Conservation (phyloP, 2,888 invertebrate species). For the Melieria picta region DNA sequence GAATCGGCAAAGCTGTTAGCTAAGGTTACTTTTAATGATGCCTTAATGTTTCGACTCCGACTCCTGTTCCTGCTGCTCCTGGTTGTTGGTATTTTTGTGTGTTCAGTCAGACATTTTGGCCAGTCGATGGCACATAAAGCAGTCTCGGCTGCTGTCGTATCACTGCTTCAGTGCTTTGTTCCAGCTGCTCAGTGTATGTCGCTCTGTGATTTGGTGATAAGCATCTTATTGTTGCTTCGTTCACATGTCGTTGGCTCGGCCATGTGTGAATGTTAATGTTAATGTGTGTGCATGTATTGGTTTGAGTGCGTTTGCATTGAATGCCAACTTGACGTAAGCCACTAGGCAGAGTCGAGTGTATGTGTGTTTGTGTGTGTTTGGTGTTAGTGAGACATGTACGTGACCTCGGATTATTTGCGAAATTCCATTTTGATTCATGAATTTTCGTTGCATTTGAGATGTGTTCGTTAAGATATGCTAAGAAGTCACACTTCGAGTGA, state of each 20-base stretch:
- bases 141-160: too few species aligned
- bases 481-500: background rate
- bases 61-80: too few species aligned
- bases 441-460: background rate
- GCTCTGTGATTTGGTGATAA: background rate
- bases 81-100: too few species aligned
- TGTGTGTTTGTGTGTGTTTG: background rate
- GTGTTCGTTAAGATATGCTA: background rate
- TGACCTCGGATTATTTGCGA: background rate
- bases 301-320: background rate
- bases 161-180: too few species aligned
- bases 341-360: background rate
- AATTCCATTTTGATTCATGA: background rate
- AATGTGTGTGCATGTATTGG: background rate
- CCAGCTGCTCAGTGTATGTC: too few species aligned
- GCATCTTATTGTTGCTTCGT: background rate
- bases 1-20: too few species aligned
- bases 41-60: too few species aligned
- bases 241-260: background rate
- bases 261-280: background rate
- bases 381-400: background rate
- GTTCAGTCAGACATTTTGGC: too few species aligned
- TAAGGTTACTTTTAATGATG: too few species aligned
- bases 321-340: slow-evolving; percentile 2
- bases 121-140: too few species aligned